Conservation (phyloP, 2,888 invertebrate species). For the Melanotus villosus region DNA sequence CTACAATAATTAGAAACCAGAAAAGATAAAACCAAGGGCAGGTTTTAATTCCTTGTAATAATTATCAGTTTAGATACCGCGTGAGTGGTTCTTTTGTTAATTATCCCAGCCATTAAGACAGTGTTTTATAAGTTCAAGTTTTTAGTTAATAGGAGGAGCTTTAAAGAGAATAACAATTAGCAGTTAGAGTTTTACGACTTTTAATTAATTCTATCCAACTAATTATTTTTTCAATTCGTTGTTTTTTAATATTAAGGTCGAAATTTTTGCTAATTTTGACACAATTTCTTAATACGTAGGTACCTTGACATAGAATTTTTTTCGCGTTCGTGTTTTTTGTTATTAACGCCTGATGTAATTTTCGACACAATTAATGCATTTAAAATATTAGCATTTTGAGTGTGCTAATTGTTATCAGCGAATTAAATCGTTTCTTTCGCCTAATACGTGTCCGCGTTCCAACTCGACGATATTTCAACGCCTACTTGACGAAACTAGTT, state of each 20-base stretch:
- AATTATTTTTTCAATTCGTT: not conserved
- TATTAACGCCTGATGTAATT: constrained; percentile 15
- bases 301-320: constrained; percentile 9
- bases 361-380: constrained; percentile 18
- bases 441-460: constrained; percentile 1
- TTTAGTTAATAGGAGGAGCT: too few relatives aligned
- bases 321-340: not conserved
- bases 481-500: not conserved
- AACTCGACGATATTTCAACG: constrained; percentile 7
- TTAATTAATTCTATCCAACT: not conserved
- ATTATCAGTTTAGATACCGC: too few relatives aligned
- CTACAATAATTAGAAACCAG: too few relatives aligned
- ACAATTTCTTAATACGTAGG: not conserved
- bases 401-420: constrained; percentile 14
- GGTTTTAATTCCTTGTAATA: too few relatives aligned
- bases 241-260: not conserved
- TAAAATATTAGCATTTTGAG: not conserved
- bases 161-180: too few relatives aligned
- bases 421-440: constrained; percentile 11
- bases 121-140: too few relatives aligned
- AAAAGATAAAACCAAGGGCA: too few relatives aligned
- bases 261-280: not conserved
- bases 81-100: too few relatives aligned
- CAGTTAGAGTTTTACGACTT: not conserved
- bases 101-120: too few relatives aligned